A percentile compares a stretch with the other conserved stretches of the same genome.
phyloP scores from a whole-genome alignment of 2,888 invertebrate species.

The Epiblema foenella region DNA sequence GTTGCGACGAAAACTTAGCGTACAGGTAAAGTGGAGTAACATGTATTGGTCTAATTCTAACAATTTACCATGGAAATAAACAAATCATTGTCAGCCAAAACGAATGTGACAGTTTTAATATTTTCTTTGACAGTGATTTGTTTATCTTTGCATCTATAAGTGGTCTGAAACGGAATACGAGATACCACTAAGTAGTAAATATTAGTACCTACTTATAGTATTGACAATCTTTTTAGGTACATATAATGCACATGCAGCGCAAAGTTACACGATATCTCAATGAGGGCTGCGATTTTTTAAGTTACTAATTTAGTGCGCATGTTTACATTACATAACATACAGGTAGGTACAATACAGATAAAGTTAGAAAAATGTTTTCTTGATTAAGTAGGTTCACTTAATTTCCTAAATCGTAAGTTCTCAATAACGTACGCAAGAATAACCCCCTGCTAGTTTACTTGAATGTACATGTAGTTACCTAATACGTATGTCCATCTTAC shows the following conservation, averaged over 20 bases:
- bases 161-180: background rate
- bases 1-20: constrained; percentile 92
- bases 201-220: background rate
- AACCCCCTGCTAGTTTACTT: background rate
- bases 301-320: too few species aligned
- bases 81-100: constrained; percentile 10
- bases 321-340: too few species aligned
- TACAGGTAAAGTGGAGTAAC: constrained; percentile 86
- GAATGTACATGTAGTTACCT: background rate
- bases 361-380: too few species aligned
- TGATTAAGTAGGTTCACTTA: too few species aligned
- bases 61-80: constrained; percentile 7
- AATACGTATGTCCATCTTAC: background rate
- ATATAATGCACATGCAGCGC: too few species aligned
- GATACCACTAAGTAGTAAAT: background rate
- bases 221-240: too few species aligned
- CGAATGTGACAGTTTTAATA: constrained; percentile 11
- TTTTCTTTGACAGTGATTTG: constrained; percentile 18
- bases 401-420: background rate
- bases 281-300: too few species aligned
- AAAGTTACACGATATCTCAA: too few species aligned
- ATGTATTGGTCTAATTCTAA: background rate
- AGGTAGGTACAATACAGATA: too few species aligned
- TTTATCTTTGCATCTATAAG: background rate
- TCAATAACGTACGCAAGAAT: background rate